These are phyloP conservation scores for Hystrix cristata DNA, from an alignment of 2,113 vertebrate genomes.

Conservation along the genomic window DNA sequence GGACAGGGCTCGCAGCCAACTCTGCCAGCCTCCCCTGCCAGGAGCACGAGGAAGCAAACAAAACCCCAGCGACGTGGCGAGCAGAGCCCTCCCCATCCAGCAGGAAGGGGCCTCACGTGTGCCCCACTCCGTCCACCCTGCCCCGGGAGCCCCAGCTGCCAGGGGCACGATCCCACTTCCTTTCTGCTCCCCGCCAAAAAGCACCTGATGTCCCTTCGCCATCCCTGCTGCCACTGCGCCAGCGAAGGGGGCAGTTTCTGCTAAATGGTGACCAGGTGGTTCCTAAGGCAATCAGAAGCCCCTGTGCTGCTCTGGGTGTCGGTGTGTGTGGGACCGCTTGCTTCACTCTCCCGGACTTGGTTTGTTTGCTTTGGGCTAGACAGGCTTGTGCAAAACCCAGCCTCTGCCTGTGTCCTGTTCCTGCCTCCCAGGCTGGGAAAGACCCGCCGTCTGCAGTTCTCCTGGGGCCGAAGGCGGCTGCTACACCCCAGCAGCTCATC, in stretches of 20 bases:
- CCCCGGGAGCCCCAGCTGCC: neutral
- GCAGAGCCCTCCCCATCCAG: neutral
- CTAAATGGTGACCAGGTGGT: constrained; percentile 66
- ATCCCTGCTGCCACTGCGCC: rapidly evolving
- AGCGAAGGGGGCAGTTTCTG: neutral
- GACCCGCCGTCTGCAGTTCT: neutral
- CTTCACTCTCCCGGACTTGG: neutral
- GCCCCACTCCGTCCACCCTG: neutral
- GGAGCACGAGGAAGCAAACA: constrained; percentile 54
- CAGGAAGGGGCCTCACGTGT: neutral
- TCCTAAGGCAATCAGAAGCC: constrained; percentile 18
- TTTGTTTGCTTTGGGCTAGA: constrained; percentile 76
- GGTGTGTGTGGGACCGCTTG: neutral
- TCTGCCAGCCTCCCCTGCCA: constrained; percentile 72
- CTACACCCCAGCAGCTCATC: neutral
- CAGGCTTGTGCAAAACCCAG: neutral
- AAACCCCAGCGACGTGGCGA: neutral
- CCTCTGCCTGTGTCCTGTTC: neutral
- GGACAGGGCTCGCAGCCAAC: constrained; percentile 72
- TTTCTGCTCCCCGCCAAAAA: neutral
- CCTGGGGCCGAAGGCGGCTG: neutral
- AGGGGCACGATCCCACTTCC: neutral
- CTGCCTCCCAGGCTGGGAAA: neutral
- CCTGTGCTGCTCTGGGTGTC: neutral
- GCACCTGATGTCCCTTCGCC: constrained; percentile 15